Evolutionary conservation across 1,140 invertebrate species (phyloP), one percentile per base, ranked within the genome.

Genomic region (Drosophila quadrilineata): DNA sequence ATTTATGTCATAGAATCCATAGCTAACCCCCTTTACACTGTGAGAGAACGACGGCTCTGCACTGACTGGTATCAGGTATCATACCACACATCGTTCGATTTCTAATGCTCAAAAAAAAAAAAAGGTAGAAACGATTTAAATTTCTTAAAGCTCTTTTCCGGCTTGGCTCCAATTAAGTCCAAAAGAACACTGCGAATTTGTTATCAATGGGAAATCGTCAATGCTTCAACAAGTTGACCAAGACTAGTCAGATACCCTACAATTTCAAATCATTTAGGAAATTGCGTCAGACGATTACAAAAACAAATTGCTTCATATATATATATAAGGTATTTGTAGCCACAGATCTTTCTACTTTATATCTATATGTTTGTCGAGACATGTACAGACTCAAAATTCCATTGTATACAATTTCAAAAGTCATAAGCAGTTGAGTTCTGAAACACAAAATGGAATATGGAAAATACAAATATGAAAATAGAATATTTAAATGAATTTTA

Each of bases 271-370:
- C 77, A 84, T 77, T 82, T 67, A 59, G n/a, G 85, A 77, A 66
- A 65, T 77, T 82, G 56, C 77, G 77, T 85, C 77, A 84, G 74
- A n/a, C n/a, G n/a, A n/a, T n/a, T n/a, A n/a, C 70, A 36, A 36
- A 10, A 12, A 62, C 53, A 48, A 64, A 71, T 48, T 38, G 12
- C 59, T 46, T 59, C 12, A 40, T 16, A 8, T 53, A 24, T 46
- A 46, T 66, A 33, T 48, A 33, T n/a, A 62, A 16, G 16, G 26
- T 33, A 53, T n/a, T 4, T n/a, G 21, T 2, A 29, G n/a, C 9
- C 1, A 53, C 9, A 12, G 5, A 48, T 8, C 9, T 8, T 22
- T 3, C 10, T 45, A 24, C 9, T 12, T 12, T 29, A 10, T 17
- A 45, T n/a, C 12, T 14, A 45, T 22, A 46, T 22, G n/a, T 12